Base-by-base conservation (phyloP, 2,797 vertebrate genomes). In the Phaenicophaeus curvirostris region DNA sequence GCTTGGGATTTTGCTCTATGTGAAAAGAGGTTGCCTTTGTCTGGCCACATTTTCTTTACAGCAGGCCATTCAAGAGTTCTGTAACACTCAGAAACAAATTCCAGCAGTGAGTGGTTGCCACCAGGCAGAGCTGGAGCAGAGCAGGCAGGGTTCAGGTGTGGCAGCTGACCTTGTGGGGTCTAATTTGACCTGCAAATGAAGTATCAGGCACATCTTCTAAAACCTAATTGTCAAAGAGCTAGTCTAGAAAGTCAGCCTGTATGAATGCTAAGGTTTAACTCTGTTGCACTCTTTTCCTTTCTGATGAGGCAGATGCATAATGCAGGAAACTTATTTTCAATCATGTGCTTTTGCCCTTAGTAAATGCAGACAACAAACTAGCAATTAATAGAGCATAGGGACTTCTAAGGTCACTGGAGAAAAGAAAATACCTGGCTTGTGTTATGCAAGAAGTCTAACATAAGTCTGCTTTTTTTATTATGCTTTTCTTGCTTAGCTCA, bases 21-120 rank as follows among this genome's bases (percentile, higher is more conserved):
- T 96, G 96, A 93, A 92, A 90, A 95, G 87, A 93, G 73, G 80
- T 95, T 77, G 96, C 81, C 92, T 95, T 94, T 96, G 96, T 94
- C 93, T 85, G 33, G 74, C 89, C 96, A 54, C 37, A 77, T 87
- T 95, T 97, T 96, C 96, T 96, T 31, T 83, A 96, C 91, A 92
- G 88, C 74, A 90, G 23, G 15, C 81, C 31, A 89, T 83, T 86
- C 75, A 85, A 85, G 82, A 89, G 85, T 82, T 81, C 88, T 90
- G 76, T 69, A 73, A 85, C 23, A 62, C 77, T 89, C 90, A 73
- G 80, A 41, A 89, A 74, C 41, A 46, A 85, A 93, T 69, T 48
- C 12, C 63, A 86, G 80, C 14, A 10, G 50, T 42, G 63, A 94
- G 68, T 13, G 4, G 25, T 53, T 90, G 87, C 75, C 88, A 91